Evolutionary conservation across 2,888 invertebrate species (phyloP), one percentile per base, ranked within the genome.

Genomic region (Leucophenga maculata): DNA sequence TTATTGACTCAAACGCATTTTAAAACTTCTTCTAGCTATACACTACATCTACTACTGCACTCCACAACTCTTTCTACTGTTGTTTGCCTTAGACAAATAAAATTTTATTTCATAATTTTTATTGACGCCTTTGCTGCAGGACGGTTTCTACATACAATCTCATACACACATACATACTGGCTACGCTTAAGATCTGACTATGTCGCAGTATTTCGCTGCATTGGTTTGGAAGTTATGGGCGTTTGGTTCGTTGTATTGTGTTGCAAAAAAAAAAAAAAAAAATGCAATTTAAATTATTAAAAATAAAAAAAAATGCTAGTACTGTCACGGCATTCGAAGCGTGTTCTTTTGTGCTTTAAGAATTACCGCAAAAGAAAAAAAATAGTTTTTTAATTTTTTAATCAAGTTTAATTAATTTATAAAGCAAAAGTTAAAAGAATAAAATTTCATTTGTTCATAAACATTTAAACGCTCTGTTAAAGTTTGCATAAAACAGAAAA

Each of bases 21-120:
- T 20, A 54, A 14, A 52, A 54, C 52, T n/a, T 9, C 16, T 26
- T 46, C 11, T 20, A 57, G 26, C 13, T 14, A 26, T 57, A 13
- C 22, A 14, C 57, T 57, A 54, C 11, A 8, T 18, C 18, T 57
- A 16, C 6, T 20, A 11, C 18, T 20, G 20, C 20, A 20, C 6
- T 20, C 4, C 54, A 18, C 14, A 20, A 1, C 16, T 55, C 26
- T 8, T 26, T 13, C 13, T 55, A n/a, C 18, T 55, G 1, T 26
- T 14, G 26, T 55, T 22, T 26, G 9, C 11, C 20, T 18, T 18
- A n/a, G n/a, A 80, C 82, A 26, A 26, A 26, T 39, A 6, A 39
- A 39, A 39, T 39, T 39, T 39, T 39, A 26, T 26, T 26, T 79
- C 77, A 82, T 60, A 71, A 77, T 67, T 68, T 59, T 44, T 31